phyloP scores from a whole-genome alignment of 1,140 invertebrate genomes.

The Drosophila athabasca region DNA sequence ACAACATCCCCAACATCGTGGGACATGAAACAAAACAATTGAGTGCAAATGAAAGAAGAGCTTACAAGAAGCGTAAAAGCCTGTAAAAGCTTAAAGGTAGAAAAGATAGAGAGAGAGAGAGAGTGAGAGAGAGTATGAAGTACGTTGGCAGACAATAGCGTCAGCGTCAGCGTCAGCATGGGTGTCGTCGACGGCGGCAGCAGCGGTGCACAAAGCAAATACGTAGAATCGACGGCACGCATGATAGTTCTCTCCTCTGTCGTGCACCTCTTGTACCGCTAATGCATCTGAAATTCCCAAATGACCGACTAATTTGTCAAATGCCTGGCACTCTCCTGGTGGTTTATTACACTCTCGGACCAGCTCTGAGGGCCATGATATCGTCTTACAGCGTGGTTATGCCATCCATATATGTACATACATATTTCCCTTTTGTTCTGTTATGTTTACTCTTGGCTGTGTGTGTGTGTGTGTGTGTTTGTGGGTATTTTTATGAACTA shows the following conservation, averaged over 20 bases:
- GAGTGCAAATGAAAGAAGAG: constrained; percentile 39
- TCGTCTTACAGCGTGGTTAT: constrained; percentile 22
- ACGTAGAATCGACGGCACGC: constrained; percentile 17
- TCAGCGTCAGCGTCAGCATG: too few species aligned
- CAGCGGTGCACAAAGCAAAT: constrained; percentile 40
- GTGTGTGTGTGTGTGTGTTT: not conserved
- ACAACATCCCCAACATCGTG: constrained; percentile 2
- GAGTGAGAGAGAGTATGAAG: too few species aligned
- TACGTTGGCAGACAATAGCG: not conserved
- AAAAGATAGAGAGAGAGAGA: not conserved
- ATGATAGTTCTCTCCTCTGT: not conserved
- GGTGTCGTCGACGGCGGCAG: not conserved
- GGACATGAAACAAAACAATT: constrained; percentile 24
- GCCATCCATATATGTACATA: constrained; percentile 1
- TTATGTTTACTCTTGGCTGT: constrained; percentile 22
- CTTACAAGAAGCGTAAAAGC: constrained; percentile 44
- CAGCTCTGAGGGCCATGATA: constrained; percentile 20
- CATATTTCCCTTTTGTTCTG: constrained; percentile 9
- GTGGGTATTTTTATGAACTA: constrained; percentile 27
- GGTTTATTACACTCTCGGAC: constrained; percentile 22
- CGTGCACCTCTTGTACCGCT: not conserved
- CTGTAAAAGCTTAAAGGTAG: constrained; percentile 33
- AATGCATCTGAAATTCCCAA: constrained; percentile 46
- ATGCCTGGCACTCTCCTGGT: constrained; percentile 19
- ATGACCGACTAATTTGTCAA: constrained; percentile 74